Evolutionary conservation across 2,888 invertebrate genomes (phyloP), one percentile per base, ranked within the genome.

Genomic region (Zygothrica quintamaculata): DNA sequence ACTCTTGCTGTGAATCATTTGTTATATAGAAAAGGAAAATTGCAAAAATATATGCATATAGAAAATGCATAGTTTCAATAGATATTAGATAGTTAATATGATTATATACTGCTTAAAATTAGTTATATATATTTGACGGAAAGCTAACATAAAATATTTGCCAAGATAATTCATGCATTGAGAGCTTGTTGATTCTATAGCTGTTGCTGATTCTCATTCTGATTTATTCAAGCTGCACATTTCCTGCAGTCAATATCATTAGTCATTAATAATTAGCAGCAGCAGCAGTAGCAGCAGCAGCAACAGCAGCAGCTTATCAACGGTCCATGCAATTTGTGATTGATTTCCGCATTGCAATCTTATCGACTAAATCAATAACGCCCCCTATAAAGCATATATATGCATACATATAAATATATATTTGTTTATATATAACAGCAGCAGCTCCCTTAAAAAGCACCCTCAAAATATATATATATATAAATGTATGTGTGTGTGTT

Each of bases 391-490:
- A 31, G 18, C 26, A 26, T 40, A 13, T 39, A 29, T 15, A 15
- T 18, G 33, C 5, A 18, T 31, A 36, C n/a, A n/a, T 8, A 7
- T 33, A 8, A 11, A 36, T 15, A 42, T 36, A 26, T n/a, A 13
- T 15, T 42, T 48, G 51, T 59, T 71, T 68, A 64, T 77, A 85
- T 66, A 86, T 78, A 85, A 85, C 62, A 55, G 62, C 74, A 64
- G 78, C 72, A 43, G 42, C 43, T 26, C 47, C 43, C 37, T 39
- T 59, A 18, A 40, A 47, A 67, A 79, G 56, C 75, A 66, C 56
- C 70, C 66, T 53, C 58, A 13, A 53, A 60, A 34, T 52, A 53
- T n/a, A 29, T n/a, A 29, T 29, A 29, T n/a, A 29, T 55, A 25
- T 25, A 55, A 39, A 12, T 34, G 53, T 56, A 46, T 57, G 22